Evolutionary conservation across 2,888 invertebrate genomes (phyloP).

Genomic region (Microctonus hyperodae): DNA sequence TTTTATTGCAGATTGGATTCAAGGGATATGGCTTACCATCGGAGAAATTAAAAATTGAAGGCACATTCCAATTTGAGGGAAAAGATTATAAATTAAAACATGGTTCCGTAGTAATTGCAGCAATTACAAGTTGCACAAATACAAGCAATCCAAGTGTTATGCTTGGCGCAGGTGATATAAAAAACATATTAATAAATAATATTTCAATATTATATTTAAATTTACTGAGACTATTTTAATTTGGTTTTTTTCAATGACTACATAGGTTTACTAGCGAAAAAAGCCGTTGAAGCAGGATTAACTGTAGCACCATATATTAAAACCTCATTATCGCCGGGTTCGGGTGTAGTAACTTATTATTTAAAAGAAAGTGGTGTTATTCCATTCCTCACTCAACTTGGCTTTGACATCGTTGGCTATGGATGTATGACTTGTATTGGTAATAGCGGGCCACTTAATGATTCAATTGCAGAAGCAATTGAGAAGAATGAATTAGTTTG

Average conservation of each 20-base stretch:
- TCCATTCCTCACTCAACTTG: conserved; percentile 83
- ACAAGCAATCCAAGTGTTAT: conserved; percentile 98
- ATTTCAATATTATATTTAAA: too few relatives aligned
- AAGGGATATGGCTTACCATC: conserved; percentile 86
- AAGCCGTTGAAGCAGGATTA: conserved; percentile 91
- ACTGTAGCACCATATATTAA: conserved; percentile 92
- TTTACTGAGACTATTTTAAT: too few relatives aligned
- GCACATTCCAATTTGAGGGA: conserved; percentile 83
- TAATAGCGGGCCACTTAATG: conserved; percentile 94
- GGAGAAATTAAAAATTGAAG: conserved; percentile 70
- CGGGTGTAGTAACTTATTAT: conserved; percentile 93
- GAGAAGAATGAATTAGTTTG: conserved; percentile 86
- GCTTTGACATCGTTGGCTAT: conserved; percentile 97
- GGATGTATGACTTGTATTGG: conserved; percentile 99
- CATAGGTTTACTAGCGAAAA: conserved; percentile 85
- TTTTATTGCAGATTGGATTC: conserved; percentile 77
- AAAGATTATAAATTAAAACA: conserved; percentile 81
- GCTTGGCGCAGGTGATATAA: conserved; percentile 83
- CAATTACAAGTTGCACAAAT: conserved; percentile 98
- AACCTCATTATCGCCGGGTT: conserved; percentile 95
- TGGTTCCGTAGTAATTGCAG: conserved; percentile 95
- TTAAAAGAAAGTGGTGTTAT: conserved; percentile 89
- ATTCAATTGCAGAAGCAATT: conserved; percentile 64
- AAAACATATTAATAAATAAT: conserved; percentile 29
- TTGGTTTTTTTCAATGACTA: neutral